Evolutionary conservation across 2,113 vertebrate species (phyloP), one percentile per base, ranked within the genome.

Genomic region (Pygoscelis adeliae): DNA sequence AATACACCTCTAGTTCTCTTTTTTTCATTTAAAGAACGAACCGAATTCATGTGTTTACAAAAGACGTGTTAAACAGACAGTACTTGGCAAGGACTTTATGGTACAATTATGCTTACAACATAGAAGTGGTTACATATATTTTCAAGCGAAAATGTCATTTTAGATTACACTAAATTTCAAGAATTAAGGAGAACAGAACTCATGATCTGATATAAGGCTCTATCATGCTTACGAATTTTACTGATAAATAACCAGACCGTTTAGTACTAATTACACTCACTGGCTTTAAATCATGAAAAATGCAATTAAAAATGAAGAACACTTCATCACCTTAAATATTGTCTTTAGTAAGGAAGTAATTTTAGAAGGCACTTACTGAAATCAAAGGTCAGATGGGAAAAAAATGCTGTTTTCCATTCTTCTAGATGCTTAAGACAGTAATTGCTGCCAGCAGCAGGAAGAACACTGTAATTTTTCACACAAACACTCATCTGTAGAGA

Each of bases 381-480:
- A 88, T 70, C 74, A 96, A 34, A 89, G 71, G 77, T 40, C 32
- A 78, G 72, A 81, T 47, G 32, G 3, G 0, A 52, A 90, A 58
- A 83, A 89, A 79, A 44, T 8, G 3, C 7, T 22, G 36, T 34
- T 71, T 84, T 85, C 81, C 65, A 79, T 85, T 95, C 87, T 93
- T 94, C 69, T 65, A 66, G 30, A 70, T 49, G 71, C 58, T 93
- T 87, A 84, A 65, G 69, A 53, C 70, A 92, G 10, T 79, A 92
- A 95, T 21, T 95, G 59, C 85, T 95, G 77, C 20, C 70, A 95
- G 89, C 44, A 84, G 72, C 83, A 84, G 34, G 56, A 93, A 85
- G 62, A 78, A 77, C 18, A 40, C 44, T 17, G 12, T 61, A 66
- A 83, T 87, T 92, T 94, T 89, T 92, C 90, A 91, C 32, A 84